phyloP scores from a whole-genome alignment of 1,140 invertebrate species.

The Apis mellifera region Amel_HAv3.1 CM009931.2:27359001-27359500 shows the following conservation, averaged over 20 bases:
- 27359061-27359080: slow-evolving; percentile 24
- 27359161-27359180: slow-evolving; percentile 10
- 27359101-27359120: background rate
- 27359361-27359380: background rate
- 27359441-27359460: background rate
- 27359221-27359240: slow-evolving; percentile 37
- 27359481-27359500: background rate
- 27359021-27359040: slow-evolving; percentile 37
- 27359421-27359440: background rate
- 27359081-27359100: slow-evolving; percentile 37
- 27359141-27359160: background rate
- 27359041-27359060: slow-evolving; percentile 37
- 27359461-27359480: background rate
- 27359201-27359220: slow-evolving; percentile 55
- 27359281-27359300: slow-evolving; percentile 3
- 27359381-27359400: background rate
- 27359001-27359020: slow-evolving; percentile 44
- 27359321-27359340: slow-evolving; percentile 18
- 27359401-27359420: background rate
- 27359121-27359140: background rate
- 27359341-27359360: slow-evolving; percentile 25
- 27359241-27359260: slow-evolving; percentile 6
- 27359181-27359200: slow-evolving; percentile 34
- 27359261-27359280: background rate
- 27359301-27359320: slow-evolving; percentile 14